Conservation (phyloP, 2,888 invertebrate species). For the Ormyrus nitidulus region DNA sequence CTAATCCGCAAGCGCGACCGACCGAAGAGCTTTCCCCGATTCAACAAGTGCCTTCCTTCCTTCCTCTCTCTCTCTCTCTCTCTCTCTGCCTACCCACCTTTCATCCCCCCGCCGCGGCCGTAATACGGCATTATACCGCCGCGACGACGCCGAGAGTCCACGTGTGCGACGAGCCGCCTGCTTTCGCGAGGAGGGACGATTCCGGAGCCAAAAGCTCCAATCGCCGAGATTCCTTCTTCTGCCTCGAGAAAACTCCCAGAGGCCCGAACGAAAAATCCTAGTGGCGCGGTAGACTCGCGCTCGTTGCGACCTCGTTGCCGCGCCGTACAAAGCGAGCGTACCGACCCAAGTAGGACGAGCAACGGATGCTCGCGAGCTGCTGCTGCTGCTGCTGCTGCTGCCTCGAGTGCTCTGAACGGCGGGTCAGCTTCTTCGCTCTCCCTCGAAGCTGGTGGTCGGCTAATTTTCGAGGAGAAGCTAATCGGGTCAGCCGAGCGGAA, state of each 20-base stretch:
- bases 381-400: constrained; percentile 2
- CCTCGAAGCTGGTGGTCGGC: background rate
- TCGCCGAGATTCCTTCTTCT: background rate
- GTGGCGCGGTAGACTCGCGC: background rate
- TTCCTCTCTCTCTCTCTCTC: constrained; percentile 28
- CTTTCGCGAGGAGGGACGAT: background rate
- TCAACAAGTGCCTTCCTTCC: constrained; percentile 62
- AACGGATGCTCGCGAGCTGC: constrained; percentile 46
- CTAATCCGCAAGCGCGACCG: constrained; percentile 61
- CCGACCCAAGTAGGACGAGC: constrained; percentile 57
- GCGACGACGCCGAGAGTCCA: background rate
- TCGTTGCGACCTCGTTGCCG: constrained; percentile 47
- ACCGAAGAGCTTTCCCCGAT: constrained; percentile 57
- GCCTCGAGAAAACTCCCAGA: background rate
- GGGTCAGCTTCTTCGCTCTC: background rate
- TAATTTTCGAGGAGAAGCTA: background rate
- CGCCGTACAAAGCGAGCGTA: background rate
- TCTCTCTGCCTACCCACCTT: constrained; percentile 51
- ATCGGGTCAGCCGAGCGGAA: too few species aligned
- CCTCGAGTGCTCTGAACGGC: background rate
- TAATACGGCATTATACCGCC: constrained; percentile 30
- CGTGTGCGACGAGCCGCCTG: background rate
- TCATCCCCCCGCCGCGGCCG: constrained; percentile 7
- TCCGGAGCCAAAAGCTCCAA: background rate
- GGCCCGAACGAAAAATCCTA: constrained; percentile 26